Evolutionary conservation across 2,113 vertebrate species (phyloP), one percentile per base, ranked within the genome.

Genomic region (Epinephelus lanceolatus): DNA sequence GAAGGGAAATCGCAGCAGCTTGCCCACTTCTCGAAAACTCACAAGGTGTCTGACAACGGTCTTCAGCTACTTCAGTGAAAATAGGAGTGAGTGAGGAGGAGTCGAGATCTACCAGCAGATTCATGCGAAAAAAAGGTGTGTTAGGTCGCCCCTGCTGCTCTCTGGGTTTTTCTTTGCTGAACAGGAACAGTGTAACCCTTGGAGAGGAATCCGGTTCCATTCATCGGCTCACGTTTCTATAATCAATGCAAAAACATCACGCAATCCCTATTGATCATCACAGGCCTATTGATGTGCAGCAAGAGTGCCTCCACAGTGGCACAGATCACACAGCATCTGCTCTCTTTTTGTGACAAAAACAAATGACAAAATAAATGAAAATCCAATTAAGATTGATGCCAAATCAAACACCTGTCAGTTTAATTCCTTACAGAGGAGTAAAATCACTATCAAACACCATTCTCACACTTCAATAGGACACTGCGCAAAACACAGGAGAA

Each of bases 181-280:
- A 86, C 88, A 86, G 89, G 89, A 92, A 88, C 81, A 78, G 90
- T 33, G 60, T 49, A 83, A 79, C 81, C 89, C 90, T 88, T 27
- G 70, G 89, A 94, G 92, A 93, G 90, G 87, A 92, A 92, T 94
- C 93, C 84, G 73, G 89, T 94, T 94, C 94, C 93, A 94, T 95
- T 95, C 93, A 94, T 87, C 66, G 78, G 89, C 92, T 95, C 94
- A 91, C 88, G 88, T 95, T 94, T 94, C 95, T 92, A 91, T 93
- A 94, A 96, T 96, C 95, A 91, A 96, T 96, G 94, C 92, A 90
- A 93, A 95, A 95, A 92, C 92, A 95, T 95, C 94, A 94, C 92
- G 86, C 92, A 92, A 95, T 92, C 86, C 91, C 91, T 94, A 95
- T 96, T 95, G 94, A 96, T 95, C 94, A 94, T 92, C 93, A 91